Conservation (phyloP, 2,113 vertebrate genomes). For the Corynorhinus townsendii region DNA sequence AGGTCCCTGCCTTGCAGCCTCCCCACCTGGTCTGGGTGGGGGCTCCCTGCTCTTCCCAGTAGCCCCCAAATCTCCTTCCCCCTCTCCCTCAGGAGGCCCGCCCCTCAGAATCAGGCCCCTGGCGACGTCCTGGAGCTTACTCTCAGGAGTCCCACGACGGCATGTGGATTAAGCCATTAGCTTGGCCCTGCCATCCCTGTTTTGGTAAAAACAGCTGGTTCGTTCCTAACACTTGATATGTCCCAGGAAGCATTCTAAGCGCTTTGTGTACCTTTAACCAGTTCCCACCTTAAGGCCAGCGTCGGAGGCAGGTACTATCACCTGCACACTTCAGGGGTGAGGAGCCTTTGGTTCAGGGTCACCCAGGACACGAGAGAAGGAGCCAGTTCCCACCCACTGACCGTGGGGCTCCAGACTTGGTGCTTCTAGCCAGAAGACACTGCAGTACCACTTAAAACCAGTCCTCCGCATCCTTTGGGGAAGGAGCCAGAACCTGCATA, state of each 20-base stretch:
- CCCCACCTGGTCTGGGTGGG: neutral
- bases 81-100: neutral
- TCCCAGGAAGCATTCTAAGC: neutral
- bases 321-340: neutral
- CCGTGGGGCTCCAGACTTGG: rapidly evolving
- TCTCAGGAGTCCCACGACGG: neutral
- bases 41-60: neutral
- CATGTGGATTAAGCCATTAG: no score
- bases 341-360: neutral
- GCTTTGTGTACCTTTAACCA: neutral
- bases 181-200: neutral
- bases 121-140: no score
- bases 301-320: neutral
- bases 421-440: neutral
- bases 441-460: rapidly evolving
- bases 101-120: neutral
- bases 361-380: neutral
- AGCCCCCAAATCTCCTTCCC: neutral
- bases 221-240: neutral
- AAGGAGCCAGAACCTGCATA: neutral
- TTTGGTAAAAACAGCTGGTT: neutral
- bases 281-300: neutral
- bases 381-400: neutral
- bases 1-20: neutral
- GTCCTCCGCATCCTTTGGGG: neutral